Conservation (phyloP, 2,797 vertebrate genomes). For the Hyperoplus lanceolatus region DNA sequence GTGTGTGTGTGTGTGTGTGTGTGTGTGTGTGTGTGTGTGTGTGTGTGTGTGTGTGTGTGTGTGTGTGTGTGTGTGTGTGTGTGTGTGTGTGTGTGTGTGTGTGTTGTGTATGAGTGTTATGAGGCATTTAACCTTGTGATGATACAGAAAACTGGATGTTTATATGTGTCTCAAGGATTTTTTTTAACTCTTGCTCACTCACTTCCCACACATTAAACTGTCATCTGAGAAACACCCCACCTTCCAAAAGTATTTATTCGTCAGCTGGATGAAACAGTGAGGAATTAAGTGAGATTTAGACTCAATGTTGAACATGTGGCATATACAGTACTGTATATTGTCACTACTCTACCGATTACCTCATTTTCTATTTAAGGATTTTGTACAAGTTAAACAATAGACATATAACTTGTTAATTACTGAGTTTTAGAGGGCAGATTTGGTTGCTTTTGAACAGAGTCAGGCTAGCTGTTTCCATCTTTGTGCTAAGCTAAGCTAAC, state of each 20-base stretch:
- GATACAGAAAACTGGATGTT: constrained; percentile 31
- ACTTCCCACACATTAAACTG: constrained; percentile 29
- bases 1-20: constrained; percentile 20
- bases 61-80: constrained; percentile 23
- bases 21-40: constrained; percentile 22
- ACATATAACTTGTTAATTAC: not conserved
- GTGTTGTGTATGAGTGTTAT: too few species aligned
- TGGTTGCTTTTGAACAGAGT: not conserved
- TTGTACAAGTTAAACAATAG: not conserved
- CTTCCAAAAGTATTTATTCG: not conserved
- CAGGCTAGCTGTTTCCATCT: not conserved
- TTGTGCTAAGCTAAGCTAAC: constrained; percentile 14
- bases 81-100: constrained; percentile 4
- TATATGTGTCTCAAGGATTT: not conserved
- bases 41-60: constrained; percentile 3
- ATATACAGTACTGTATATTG: not conserved
- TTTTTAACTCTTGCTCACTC: constrained; percentile 4
- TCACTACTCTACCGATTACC: not conserved
- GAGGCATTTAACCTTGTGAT: constrained; percentile 47
- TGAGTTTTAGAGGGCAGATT: not conserved
- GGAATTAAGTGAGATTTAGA: not conserved
- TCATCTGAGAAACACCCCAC: constrained; percentile 30
- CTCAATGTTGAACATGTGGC: not conserved
- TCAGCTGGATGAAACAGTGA: constrained; percentile 10
- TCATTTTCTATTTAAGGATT: not conserved